Percentiles rank a stretch among this genome's conserved stretches.
phyloP scores from a whole-genome alignment of 2,113 vertebrate genomes.

The Verasper variegatus region DNA sequence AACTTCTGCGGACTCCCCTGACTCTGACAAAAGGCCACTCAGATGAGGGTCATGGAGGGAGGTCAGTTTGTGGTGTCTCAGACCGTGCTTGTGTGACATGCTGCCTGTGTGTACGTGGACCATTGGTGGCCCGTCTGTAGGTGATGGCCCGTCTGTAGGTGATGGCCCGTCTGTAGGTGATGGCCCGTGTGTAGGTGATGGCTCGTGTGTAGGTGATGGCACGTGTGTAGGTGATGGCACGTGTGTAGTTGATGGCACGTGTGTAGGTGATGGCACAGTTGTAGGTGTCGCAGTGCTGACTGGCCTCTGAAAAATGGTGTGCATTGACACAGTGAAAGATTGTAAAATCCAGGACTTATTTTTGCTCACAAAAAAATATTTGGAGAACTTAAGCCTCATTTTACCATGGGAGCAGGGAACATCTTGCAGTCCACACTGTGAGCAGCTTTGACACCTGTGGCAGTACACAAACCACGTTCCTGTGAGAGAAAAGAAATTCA shows the following conservation, averaged over 20 bases:
- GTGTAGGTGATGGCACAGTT: too few species aligned
- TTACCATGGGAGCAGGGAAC: constrained; percentile 67
- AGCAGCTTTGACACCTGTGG: constrained; percentile 25
- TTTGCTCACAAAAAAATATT: rapidly evolving
- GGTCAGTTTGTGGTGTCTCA: constrained; percentile 75
- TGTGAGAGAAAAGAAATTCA: constrained; percentile 28
- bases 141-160: too few species aligned
- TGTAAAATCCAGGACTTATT: not conserved
- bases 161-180: too few species aligned
- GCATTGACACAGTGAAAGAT: not conserved
- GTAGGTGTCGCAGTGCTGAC: too few species aligned
- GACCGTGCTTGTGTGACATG: constrained; percentile 45
- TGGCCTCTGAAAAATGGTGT: constrained; percentile 44
- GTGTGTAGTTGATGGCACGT: too few species aligned
- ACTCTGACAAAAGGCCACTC: constrained; percentile 73
- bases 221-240: too few species aligned
- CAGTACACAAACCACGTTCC: constrained; percentile 76
- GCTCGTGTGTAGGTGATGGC: too few species aligned
- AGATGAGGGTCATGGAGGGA: constrained; percentile 57
- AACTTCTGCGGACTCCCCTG: constrained; percentile 69
- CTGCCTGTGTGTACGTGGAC: constrained; percentile 18
- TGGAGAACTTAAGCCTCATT: not conserved
- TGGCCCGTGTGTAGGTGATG: too few species aligned
- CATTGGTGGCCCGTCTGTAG: not conserved
- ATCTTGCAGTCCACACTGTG: constrained; percentile 72